phyloP scores from a whole-genome alignment of 2,113 vertebrate genomes.

The Urocynchramus pylzowi region DNA sequence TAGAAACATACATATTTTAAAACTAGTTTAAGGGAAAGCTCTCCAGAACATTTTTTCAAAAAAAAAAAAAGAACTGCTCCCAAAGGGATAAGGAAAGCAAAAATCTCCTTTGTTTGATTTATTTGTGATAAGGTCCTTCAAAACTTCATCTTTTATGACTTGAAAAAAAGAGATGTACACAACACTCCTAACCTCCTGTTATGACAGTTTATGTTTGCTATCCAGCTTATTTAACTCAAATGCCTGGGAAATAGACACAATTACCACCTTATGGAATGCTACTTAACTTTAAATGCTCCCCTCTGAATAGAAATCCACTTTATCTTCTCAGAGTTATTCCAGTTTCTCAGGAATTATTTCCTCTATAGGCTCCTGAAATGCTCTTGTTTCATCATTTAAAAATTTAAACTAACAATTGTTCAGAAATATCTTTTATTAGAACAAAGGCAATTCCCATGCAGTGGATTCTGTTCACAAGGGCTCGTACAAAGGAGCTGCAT shows the following conservation, averaged over 20 bases:
- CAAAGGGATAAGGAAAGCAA: slow-evolving; percentile 35
- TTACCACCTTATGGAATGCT: slow-evolving; percentile 80
- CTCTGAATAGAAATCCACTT: slow-evolving; percentile 70
- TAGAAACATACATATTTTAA: not conserved
- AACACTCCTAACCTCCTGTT: slow-evolving; percentile 66
- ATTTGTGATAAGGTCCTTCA: slow-evolving; percentile 51
- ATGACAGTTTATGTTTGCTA: slow-evolving; percentile 76
- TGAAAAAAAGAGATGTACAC: slow-evolving; percentile 59
- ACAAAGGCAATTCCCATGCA: slow-evolving; percentile 76
- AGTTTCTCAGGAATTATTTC: slow-evolving; percentile 75
- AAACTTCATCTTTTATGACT: slow-evolving; percentile 58
- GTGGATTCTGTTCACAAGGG: slow-evolving; percentile 69
- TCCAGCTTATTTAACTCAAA: slow-evolving; percentile 75
- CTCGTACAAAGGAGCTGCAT: slow-evolving; percentile 75
- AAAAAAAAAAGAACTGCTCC: slow-evolving; percentile 44
- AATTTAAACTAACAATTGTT: slow-evolving; percentile 75
- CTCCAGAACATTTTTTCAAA: not conserved
- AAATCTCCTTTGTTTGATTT: slow-evolving; percentile 55
- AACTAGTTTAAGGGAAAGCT: not conserved
- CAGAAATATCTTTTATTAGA: slow-evolving; percentile 74
- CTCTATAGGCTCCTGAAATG: slow-evolving; percentile 72
- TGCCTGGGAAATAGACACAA: slow-evolving; percentile 76
- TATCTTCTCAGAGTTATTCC: slow-evolving; percentile 76
- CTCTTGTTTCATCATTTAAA: slow-evolving; percentile 74
- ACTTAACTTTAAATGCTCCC: slow-evolving; percentile 78